Evolutionary conservation across 2,888 invertebrate species (phyloP), one percentile per base, ranked within the genome.

Genomic region (Ypsolopha sequella): DNA sequence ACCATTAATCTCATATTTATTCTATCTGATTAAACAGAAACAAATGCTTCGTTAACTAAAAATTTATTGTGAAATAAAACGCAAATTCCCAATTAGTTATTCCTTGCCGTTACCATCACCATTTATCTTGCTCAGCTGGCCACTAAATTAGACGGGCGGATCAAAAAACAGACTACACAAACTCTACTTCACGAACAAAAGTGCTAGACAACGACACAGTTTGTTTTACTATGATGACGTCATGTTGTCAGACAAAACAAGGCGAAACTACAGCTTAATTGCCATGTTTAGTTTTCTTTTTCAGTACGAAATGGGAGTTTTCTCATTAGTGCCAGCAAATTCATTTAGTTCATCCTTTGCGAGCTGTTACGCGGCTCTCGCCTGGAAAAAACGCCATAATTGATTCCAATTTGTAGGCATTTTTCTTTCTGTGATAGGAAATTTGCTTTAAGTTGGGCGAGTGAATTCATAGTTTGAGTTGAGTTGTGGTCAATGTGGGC

Each of bases 261-360:
- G 13, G 6, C 7, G 13, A 47, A 13, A 64, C 61, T 63, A 58
- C 58, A 53, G 53, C 67, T 60, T 74, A 73, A 74, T 75, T 71
- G 68, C 64, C 60, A 53, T 55, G 58, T 24, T 43, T 24, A 14
- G 51, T 61, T 66, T 73, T 73, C 53, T 53, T 58, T 54, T 58
- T 57, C 61, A 54, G 55, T 58, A 56, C 63, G 62, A 70, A 77
- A 72, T 72, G 61, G 63, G 72, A 77, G 65, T 79, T 79, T 79
- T 76, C 78, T 75, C 74, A 73, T 76, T 77, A 78, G 65, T 67
- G 64, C 58, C 64, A 59, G 75, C 65, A 76, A 78, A 76, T 79
- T 76, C 73, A 71, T 75, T 79, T 75, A 71, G 66, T 60, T 65
- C 60, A 57, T 57, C 60, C 58, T 60, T 65, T 63, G 41, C 50